These are phyloP conservation scores for Leptinotarsa texana DNA, from an alignment of 1,140 invertebrate genomes.

Conservation along the genomic window DNA sequence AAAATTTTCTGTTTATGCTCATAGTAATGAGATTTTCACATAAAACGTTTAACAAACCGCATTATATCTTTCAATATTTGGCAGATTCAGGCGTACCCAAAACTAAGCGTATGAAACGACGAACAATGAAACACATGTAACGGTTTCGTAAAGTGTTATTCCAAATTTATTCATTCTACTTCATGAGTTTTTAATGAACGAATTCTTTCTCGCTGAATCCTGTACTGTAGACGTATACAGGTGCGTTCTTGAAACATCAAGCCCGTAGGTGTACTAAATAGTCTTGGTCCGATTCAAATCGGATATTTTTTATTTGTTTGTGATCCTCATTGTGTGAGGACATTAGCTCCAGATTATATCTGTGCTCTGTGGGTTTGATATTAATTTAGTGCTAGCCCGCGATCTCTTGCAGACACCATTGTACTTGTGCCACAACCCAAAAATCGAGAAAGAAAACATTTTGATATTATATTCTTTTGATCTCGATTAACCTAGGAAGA, in stretches of 20 bases:
- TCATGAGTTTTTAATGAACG: no score
- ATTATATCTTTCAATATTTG: no score
- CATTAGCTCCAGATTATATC: slow-evolving; percentile 53
- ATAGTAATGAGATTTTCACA: no score
- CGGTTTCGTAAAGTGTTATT: no score
- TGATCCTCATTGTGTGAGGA: slow-evolving; percentile 53
- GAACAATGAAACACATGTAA: no score
- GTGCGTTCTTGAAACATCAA: slow-evolving; percentile 25
- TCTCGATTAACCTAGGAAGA: background rate
- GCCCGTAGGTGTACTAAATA: slow-evolving; percentile 53
- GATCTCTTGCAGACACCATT: slow-evolving; percentile 39
- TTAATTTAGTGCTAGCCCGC: slow-evolving; percentile 49
- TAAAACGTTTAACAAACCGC: no score
- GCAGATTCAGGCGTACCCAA: no score
- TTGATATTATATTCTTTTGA: background rate
- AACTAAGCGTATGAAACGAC: no score
- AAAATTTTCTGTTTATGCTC: no score
- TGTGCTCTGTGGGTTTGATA: slow-evolving; percentile 49
- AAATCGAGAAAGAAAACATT: slow-evolving; percentile 1
- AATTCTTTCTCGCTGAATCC: background rate
- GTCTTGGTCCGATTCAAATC: slow-evolving; percentile 50
- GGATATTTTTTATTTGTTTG: slow-evolving; percentile 47
- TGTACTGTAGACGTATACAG: slow-evolving; percentile 15
- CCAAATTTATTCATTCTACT: no score
- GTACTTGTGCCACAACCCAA: slow-evolving; percentile 29